Conservation (phyloP, 1,140 invertebrate species). For the Aricia agestis region DNA sequence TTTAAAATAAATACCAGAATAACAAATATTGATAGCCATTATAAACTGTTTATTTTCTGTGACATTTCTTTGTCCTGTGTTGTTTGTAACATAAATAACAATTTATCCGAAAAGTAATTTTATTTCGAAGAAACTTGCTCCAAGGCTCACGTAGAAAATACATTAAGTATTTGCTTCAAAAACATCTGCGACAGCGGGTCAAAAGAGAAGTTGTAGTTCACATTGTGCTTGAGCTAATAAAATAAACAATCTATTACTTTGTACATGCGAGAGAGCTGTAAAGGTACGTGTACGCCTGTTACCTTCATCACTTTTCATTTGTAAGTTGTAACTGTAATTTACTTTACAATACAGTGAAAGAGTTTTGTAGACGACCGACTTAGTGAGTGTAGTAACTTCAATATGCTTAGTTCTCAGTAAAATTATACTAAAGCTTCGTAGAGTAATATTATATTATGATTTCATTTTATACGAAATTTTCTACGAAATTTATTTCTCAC, state of each 20-base stretch:
- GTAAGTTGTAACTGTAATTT: too few species aligned
- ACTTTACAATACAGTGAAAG: too few species aligned
- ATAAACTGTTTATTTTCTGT: neutral
- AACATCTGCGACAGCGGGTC: conserved; percentile 10
- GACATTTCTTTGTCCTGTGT: neutral
- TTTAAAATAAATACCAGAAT: neutral
- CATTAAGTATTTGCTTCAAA: conserved; percentile 16
- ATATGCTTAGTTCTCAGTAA: too few species aligned
- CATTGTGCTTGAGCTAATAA: conserved; percentile 3
- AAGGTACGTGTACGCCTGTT: too few species aligned
- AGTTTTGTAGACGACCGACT: too few species aligned
- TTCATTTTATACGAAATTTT: too few species aligned
- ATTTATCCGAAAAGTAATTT: neutral
- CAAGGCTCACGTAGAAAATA: conserved; percentile 9
- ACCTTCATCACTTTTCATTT: too few species aligned
- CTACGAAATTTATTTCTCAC: too few species aligned
- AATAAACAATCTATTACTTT: conserved; percentile 15
- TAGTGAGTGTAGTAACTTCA: too few species aligned
- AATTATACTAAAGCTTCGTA: too few species aligned
- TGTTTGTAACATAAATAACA: neutral
- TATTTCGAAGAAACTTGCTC: conserved; percentile 5
- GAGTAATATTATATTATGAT: too few species aligned
- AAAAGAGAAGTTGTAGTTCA: conserved; percentile 10
- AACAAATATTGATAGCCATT: neutral
- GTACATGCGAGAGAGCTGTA: neutral